Percentiles rank a stretch among this genome's conserved stretches.
Conservation (phyloP, 2,113 vertebrate genomes). For the Pseudopipra pipra region DNA sequence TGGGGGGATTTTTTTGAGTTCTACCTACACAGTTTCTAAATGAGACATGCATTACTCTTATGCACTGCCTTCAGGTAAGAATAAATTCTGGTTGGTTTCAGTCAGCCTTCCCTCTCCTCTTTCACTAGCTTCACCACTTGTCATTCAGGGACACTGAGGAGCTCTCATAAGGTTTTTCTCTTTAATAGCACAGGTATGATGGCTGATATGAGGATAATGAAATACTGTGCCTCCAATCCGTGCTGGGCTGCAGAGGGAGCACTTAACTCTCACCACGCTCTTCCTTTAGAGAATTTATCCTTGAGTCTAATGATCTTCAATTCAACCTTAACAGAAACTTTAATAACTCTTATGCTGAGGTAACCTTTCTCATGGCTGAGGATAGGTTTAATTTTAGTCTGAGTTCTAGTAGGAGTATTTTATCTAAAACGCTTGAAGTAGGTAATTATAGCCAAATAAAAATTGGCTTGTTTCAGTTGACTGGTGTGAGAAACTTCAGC, state of each 20-base stretch:
- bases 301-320: neutral
- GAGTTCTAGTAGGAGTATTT: neutral
- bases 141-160: neutral
- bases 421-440: neutral
- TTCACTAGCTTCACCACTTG: neutral
- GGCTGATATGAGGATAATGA: neutral
- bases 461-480: neutral
- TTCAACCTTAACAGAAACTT: neutral
- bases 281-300: neutral
- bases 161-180: neutral
- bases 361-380: neutral
- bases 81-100: neutral
- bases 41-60: neutral
- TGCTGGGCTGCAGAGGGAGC: neutral
- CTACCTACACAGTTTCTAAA: neutral
- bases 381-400: neutral
- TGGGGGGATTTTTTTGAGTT: accelerated
- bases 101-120: neutral
- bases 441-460: neutral
- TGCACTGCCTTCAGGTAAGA: neutral
- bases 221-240: neutral
- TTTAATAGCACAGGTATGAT: neutral
- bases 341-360: neutral
- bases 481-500: neutral
- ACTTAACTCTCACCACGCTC: neutral